Percentiles rank a stretch among this genome's conserved stretches.
phyloP scores from a whole-genome alignment of 2,113 vertebrate genomes.

The Plecturocebus donacophilus region DNA sequence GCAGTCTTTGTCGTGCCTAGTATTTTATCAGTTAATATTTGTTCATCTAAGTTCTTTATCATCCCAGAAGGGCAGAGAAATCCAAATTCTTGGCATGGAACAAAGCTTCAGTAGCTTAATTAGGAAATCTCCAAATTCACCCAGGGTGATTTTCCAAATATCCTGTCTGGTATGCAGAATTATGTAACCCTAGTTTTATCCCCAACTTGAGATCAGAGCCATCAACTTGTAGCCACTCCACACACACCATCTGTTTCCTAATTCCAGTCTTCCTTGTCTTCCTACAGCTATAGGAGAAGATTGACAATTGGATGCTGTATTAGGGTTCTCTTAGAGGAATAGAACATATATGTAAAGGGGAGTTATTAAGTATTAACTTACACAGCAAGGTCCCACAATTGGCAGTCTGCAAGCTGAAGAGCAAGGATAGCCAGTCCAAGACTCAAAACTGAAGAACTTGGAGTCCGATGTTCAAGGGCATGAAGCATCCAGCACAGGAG shows the following conservation, averaged over 20 bases:
- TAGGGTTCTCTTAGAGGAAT: too few species aligned
- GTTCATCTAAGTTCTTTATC: background rate
- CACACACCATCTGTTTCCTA: too few species aligned
- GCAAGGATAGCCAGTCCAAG: too few species aligned
- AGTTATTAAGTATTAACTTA: too few species aligned
- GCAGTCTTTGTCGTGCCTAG: background rate
- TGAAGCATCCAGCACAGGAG: too few species aligned
- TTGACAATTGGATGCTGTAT: background rate
- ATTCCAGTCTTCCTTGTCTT: background rate
- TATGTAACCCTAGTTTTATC: background rate
- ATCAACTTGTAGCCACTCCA: background rate
- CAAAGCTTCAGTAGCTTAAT: slow-evolving; percentile 19
- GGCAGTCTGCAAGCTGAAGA: too few species aligned
- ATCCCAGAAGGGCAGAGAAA: background rate
- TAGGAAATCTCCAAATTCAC: background rate
- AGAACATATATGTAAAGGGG: too few species aligned
- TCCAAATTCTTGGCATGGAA: background rate
- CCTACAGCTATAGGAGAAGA: background rate
- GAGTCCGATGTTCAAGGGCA: too few species aligned
- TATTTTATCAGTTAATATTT: background rate
- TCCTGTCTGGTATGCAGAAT: background rate
- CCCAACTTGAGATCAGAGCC: background rate
- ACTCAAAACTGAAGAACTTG: too few species aligned
- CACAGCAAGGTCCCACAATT: too few species aligned
- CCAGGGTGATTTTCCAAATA: background rate